Conservation (phyloP, 2,797 vertebrate genomes). For the Gambusia yucatana region DNA sequence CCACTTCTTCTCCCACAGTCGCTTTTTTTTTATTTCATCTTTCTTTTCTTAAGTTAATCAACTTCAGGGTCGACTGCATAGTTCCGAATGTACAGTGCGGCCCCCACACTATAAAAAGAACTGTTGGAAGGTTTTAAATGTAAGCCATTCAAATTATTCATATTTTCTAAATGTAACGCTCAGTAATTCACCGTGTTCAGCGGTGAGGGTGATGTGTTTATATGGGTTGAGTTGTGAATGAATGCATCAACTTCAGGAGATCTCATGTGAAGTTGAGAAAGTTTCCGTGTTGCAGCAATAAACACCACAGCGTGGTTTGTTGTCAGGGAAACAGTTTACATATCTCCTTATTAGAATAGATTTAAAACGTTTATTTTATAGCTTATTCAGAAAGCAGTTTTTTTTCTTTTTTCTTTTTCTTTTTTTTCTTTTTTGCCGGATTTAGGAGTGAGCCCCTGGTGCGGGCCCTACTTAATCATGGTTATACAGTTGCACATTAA, state of each 20-base stretch:
- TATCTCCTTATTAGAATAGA: neutral
- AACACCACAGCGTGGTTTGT: neutral
- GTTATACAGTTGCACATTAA: too few relatives aligned
- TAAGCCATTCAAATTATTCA: conserved; percentile 3
- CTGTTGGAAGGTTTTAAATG: conserved; percentile 4
- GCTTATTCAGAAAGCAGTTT: neutral
- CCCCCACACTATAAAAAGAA: conserved; percentile 2
- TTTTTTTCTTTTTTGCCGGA: too few relatives aligned
- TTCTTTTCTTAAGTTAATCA: conserved; percentile 52
- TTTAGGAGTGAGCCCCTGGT: too few relatives aligned
- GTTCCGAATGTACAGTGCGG: conserved; percentile 9
- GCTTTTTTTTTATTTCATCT: conserved; percentile 1
- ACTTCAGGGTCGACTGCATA: conserved; percentile 18
- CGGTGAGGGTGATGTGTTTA: neutral
- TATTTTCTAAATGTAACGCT: neutral
- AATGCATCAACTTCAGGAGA: neutral
- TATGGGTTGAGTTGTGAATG: neutral
- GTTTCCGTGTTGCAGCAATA: neutral
- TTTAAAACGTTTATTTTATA: neutral
- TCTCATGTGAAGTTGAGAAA: neutral
- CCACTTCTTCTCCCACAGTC: conserved; percentile 34
- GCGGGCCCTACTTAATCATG: too few relatives aligned
- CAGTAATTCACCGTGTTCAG: neutral
- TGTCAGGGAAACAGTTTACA: neutral
- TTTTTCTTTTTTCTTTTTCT: too few relatives aligned